Evolutionary conservation across 2,888 invertebrate genomes (phyloP), one percentile per base, ranked within the genome.

Genomic region (Netelia melanura): DNA sequence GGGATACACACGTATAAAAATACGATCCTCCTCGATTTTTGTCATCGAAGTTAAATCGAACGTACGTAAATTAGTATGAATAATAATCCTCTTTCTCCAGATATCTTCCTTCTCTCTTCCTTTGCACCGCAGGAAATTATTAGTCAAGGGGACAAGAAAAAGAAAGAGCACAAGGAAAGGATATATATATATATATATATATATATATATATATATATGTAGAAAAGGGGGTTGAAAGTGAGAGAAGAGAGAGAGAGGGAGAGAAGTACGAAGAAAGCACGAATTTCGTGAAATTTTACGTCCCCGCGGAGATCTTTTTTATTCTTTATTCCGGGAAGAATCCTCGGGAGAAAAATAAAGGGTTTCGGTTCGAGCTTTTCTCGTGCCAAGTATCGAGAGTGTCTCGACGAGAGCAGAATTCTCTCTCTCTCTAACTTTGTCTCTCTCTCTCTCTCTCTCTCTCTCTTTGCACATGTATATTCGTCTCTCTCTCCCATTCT

Each of bases 311-410:
- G 11, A 76, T 81, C 52, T 44, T 70, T 30, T 38, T 21, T 68
- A 43, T 62, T 44, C 64, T 77, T 70, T 81, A 23, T 44, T 62
- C 61, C 25, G 17, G 21, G 43, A 71, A 30, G n/a, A 78, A 58
- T 61, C 56, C 70, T 70, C 21, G 58, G 84, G 70, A 70, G 25
- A 64, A 9, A 30, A 62, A 58, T 30, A 30, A 44, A 67, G 21
- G 17, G 23, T 56, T 77, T 30, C 14, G 21, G 21, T 58, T 38
- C 38, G 62, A 78, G 58, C 61, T 44, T 43, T 76, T 72, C 67
- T 62, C 68, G 68, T 81, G 84, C 81, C 81, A 84, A 84, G 76
- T 81, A 68, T 81, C 84, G 74, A 77, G 71, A 72, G 72, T 43
- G 72, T 70, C 43, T 76, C 25, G 81, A 76, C n/a, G 25, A 56